phyloP scores from a whole-genome alignment of 2,113 vertebrate species.

The Carlito syrichta region DNA sequence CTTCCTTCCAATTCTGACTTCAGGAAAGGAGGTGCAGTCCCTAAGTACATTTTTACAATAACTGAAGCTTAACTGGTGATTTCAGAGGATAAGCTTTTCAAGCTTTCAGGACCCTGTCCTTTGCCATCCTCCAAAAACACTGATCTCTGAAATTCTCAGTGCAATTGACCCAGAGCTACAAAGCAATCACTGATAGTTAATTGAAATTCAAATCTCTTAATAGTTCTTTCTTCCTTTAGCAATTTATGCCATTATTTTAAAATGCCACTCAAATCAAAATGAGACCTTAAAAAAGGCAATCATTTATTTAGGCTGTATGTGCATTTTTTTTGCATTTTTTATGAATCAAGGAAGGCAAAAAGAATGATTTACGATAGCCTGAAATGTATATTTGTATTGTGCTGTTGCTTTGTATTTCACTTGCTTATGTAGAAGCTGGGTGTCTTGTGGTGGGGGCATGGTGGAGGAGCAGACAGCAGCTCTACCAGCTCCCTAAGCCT shows the following conservation, averaged over 20 bases:
- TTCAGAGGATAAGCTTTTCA: background rate
- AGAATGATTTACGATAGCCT: background rate
- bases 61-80: conserved; percentile 1
- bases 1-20: background rate
- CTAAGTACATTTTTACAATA: conserved; percentile 26
- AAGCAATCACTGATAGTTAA: conserved; percentile 57
- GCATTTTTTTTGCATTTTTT: no score
- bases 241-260: conserved; percentile 50
- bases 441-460: rapidly evolving
- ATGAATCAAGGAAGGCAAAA: background rate
- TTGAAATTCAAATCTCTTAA: conserved; percentile 55
- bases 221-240: conserved; percentile 23
- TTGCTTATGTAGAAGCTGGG: background rate
- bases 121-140: conserved; percentile 29
- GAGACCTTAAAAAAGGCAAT: background rate
- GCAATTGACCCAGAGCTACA: conserved; percentile 48
- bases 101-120: background rate
- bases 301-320: background rate
- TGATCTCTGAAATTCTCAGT: conserved; percentile 28
- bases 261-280: conserved; percentile 36
- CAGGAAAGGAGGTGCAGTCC: background rate
- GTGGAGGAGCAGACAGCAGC: background rate
- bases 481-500: background rate
- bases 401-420: background rate
- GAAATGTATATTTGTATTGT: background rate